These are phyloP conservation scores for Hemicrepidius hirtus DNA, from an alignment of 2,888 invertebrate genomes.

Conservation along the genomic window DNA sequence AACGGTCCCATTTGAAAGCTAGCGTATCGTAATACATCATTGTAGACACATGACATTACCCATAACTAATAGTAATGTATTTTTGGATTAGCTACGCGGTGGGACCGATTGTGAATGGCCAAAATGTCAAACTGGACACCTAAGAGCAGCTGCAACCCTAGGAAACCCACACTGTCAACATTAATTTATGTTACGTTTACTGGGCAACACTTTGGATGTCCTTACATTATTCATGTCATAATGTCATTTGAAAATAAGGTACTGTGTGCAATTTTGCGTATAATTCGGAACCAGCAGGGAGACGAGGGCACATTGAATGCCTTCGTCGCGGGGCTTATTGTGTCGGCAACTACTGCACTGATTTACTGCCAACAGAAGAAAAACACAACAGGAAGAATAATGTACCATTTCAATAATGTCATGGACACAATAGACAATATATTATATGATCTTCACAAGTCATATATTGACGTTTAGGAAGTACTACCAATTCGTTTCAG, in stretches of 20 bases:
- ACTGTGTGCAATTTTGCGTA: slow-evolving; percentile 69
- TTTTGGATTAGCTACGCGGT: slow-evolving; percentile 69
- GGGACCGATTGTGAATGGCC: slow-evolving; percentile 61
- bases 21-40: slow-evolving; percentile 69
- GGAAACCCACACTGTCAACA: slow-evolving; percentile 54
- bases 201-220: slow-evolving; percentile 57
- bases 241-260: slow-evolving; percentile 66
- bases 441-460: slow-evolving; percentile 38
- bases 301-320: slow-evolving; percentile 59
- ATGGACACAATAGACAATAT: slow-evolving; percentile 49
- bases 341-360: slow-evolving; percentile 57
- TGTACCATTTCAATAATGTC: slow-evolving; percentile 57
- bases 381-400: slow-evolving; percentile 61
- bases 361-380: slow-evolving; percentile 62
- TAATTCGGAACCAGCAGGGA: slow-evolving; percentile 65
- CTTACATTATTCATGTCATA: slow-evolving; percentile 64
- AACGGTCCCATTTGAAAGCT: slow-evolving; percentile 60
- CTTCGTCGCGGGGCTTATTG: slow-evolving; percentile 61
- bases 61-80: slow-evolving; percentile 71
- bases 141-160: slow-evolving; percentile 56
- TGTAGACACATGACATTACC: slow-evolving; percentile 67
- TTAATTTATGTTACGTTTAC: slow-evolving; percentile 58
- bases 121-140: slow-evolving; percentile 68
- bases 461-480: not conserved
- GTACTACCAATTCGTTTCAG: not conserved